Base-by-base conservation (phyloP, 2,888 invertebrate genomes). In the Drosophila trichaetosa region DNA sequence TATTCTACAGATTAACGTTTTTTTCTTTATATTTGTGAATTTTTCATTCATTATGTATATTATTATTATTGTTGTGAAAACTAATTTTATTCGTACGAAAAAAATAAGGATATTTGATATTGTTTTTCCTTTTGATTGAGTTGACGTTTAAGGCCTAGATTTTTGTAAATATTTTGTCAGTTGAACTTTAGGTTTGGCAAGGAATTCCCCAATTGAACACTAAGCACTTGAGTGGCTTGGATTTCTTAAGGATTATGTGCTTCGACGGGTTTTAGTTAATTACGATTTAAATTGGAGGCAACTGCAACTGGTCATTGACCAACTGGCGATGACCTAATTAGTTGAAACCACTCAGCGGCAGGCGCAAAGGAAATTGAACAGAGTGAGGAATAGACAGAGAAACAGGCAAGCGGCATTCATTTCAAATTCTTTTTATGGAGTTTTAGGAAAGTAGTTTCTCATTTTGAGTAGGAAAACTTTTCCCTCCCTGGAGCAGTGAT, bases 241-340 rank as follows among this genome's bases (percentile, higher is more conserved):
- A 66, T 59, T 79, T 76, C 85, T 69, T 80, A 71, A 61, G 75
- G 67, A 70, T 72, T 73, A 69, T 70, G 60, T 61, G 73, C 73
- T 65, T 76, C 69, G 72, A 57, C 61, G 82, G 70, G 67, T 82
- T 75, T 75, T 54, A 82, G 87, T 80, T 89, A 85, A 85, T 89
- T 89, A 82, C 75, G 64, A 59, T 52, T 62, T 69, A 69, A 67
- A 56, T 61, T 73, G 87, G 81, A 75, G 49, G 78, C 79, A 73
- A 70, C 49, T 51, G 77, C 73, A 87, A 58, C 83, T 86, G 87
- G 75, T 80, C 84, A 84, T 77, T 85, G 85, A 77, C 89, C 89
- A 85, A 84, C 77, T 64, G 58, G 46, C 29, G 51, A 53, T 80
- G 79, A 80, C 79, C 79, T 80, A 85, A 85, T 89, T 85, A 85